Conservation (phyloP, 2,888 invertebrate genomes). For the Agapetus fuscipes region DNA sequence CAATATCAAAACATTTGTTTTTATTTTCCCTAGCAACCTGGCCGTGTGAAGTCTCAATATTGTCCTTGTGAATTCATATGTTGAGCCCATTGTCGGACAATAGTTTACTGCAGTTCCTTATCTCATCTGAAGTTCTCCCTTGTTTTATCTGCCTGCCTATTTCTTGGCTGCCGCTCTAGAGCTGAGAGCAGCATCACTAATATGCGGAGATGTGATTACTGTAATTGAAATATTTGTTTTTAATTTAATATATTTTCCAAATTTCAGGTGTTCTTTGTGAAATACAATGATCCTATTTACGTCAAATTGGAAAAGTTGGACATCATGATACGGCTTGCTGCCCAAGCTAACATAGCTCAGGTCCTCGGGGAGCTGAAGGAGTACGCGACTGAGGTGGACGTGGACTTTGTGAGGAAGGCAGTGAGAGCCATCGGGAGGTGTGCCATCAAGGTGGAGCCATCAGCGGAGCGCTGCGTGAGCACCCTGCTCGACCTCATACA, state of each 20-base stretch:
- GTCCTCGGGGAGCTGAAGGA: conserved; percentile 97
- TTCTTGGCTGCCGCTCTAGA: too few species aligned
- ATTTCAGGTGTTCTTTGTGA: conserved; percentile 86
- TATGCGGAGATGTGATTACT: too few species aligned
- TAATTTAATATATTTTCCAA: background rate
- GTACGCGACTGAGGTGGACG: conserved; percentile 98
- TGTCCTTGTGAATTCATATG: too few species aligned
- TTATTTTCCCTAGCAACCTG: too few species aligned
- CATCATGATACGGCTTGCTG: conserved; percentile 98
- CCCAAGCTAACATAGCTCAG: conserved; percentile 96
- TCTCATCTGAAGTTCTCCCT: too few species aligned
- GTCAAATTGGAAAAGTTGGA: conserved; percentile 98
- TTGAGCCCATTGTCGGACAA: too few species aligned
- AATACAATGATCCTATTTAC: conserved; percentile 99
- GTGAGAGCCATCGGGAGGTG: conserved; percentile 97
- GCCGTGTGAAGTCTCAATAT: too few species aligned
- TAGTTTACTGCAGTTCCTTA: too few species aligned
- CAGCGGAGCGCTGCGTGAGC: conserved; percentile 94
- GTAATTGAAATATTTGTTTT: background rate
- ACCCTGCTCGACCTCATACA: conserved; percentile 96
- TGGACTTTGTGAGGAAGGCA: conserved; percentile 98
- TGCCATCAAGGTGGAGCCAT: conserved; percentile 98
- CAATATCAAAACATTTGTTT: too few species aligned
- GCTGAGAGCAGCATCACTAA: too few species aligned
- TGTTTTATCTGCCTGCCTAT: too few species aligned